Percentiles rank a stretch among this genome's conserved stretches.
Conservation (phyloP, 2,797 vertebrate species). For the Cottoperca gobio region DNA sequence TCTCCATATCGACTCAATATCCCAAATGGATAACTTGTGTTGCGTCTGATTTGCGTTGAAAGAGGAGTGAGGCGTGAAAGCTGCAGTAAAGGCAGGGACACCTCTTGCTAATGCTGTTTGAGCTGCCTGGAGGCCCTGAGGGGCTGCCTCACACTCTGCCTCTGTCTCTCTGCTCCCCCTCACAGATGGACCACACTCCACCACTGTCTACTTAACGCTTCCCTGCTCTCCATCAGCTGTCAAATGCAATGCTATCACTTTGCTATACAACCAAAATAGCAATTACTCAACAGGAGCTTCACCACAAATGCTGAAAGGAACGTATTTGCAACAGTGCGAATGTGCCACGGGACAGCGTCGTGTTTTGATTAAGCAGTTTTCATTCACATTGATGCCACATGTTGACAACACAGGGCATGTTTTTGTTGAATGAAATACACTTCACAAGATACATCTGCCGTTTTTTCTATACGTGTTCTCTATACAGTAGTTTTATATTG, state of each 20-base stretch:
- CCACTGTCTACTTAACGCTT: slow-evolving; percentile 68
- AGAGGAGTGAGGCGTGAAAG: slow-evolving; percentile 91
- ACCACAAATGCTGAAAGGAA: slow-evolving; percentile 24
- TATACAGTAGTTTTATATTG: not conserved
- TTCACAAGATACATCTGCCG: not conserved
- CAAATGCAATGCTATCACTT: slow-evolving; percentile 66
- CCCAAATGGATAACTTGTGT: slow-evolving; percentile 94
- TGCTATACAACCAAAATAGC: slow-evolving; percentile 51
- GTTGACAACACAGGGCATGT: not conserved
- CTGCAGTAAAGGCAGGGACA: slow-evolving; percentile 86
- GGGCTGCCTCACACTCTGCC: slow-evolving; percentile 53
- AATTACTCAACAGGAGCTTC: slow-evolving; percentile 57
- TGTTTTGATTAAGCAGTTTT: slow-evolving; percentile 31
- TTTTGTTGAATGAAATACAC: not conserved
- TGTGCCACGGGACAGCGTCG: not conserved
- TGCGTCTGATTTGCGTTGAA: slow-evolving; percentile 90
- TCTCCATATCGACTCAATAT: slow-evolving; percentile 90
- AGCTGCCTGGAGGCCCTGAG: slow-evolving; percentile 60
- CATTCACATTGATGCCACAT: not conserved
- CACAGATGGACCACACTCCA: slow-evolving; percentile 75
- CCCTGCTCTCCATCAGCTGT: slow-evolving; percentile 70
- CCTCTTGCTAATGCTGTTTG: slow-evolving; percentile 83
- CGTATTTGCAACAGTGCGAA: not conserved
- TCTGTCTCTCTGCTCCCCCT: slow-evolving; percentile 37
- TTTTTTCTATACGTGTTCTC: not conserved